Evolutionary conservation across 2,888 invertebrate species (phyloP), one percentile per base, ranked within the genome.

Genomic region (Synergus itoensis): DNA sequence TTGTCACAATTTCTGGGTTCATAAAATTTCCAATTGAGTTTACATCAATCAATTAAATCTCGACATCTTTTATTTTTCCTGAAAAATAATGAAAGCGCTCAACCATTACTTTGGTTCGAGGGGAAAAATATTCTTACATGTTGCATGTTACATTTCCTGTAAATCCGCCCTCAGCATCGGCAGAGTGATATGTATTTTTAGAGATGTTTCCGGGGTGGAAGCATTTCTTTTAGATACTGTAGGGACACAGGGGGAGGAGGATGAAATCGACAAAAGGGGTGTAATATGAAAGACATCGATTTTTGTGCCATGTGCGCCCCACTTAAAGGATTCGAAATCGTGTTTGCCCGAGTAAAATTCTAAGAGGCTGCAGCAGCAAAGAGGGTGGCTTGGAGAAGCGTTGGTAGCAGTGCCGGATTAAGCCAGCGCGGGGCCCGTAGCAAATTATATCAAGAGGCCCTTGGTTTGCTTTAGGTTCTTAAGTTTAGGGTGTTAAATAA

Each of bases 251-350:
- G 67, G 53, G n/a, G 36, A 36, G 36, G 53, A n/a, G 73, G 40
- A 36, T 73, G 73, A 73, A 73, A 40, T 73, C 53, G 73, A 73
- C 48, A 73, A 57, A 73, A 73, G 53, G 28, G 53, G 48, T 73
- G 53, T 57, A 40, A 73, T 73, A 73, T 73, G 73, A 57, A 73
- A 73, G 73, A 40, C 73, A 73, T 73, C 73, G 73, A 73, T 73
- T 73, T 73, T 73, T 73, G 73, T 53, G 73, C 48, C 73, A 73
- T 73, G 73, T 73, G 73, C 73, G 73, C 73, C 48, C 73, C 73
- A 53, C 36, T 73, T 73, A 73, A 73, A 73, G 53, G 48, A 73
- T 53, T 73, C 12, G 11, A 73, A 73, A 73, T 73, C 73, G 36
- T 53, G 73, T 73, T 73, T 73, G 53, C 73, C 53, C 53, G 53